Percentiles rank a stretch among this genome's conserved stretches.
These are phyloP conservation scores for Leuctra nigra DNA, from an alignment of 2,888 invertebrate genomes.

Conservation along the genomic window DNA sequence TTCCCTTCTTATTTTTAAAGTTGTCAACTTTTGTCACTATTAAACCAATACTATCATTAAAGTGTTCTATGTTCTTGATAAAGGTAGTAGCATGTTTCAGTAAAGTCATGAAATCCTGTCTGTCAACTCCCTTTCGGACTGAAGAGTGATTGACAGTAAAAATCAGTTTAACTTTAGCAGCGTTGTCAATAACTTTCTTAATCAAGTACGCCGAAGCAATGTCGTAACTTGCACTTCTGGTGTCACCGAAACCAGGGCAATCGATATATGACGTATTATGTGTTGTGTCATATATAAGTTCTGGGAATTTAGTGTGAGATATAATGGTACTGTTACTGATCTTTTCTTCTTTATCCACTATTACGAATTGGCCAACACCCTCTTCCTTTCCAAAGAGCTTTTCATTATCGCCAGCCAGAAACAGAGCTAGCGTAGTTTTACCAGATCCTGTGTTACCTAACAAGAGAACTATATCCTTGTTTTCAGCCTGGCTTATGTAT, in stretches of 20 bases:
- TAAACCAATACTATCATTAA: constrained; percentile 21
- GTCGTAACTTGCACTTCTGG: constrained; percentile 31
- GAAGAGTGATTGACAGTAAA: constrained; percentile 32
- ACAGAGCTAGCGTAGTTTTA: constrained; percentile 24
- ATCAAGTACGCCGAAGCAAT: constrained; percentile 34
- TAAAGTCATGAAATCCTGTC: constrained; percentile 23
- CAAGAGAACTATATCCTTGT: constrained; percentile 16
- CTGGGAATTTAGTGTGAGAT: neutral
- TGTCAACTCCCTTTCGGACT: constrained; percentile 28
- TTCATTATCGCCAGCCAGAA: constrained; percentile 21
- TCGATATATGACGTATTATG: constrained; percentile 25
- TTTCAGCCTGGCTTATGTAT: too few species aligned
- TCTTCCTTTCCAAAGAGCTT: constrained; percentile 19
- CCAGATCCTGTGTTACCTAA: constrained; percentile 27
- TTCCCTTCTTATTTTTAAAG: too few species aligned
- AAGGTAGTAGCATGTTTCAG: constrained; percentile 20
- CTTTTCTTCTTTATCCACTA: neutral
- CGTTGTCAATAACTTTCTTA: constrained; percentile 33
- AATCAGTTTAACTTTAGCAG: constrained; percentile 32
- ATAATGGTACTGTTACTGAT: neutral
- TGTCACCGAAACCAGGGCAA: constrained; percentile 29
- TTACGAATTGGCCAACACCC: constrained; percentile 18
- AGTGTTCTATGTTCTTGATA: constrained; percentile 19
- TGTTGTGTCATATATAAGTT: constrained; percentile 10
- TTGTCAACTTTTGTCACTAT: constrained; percentile 28